Evolutionary conservation across 2,888 invertebrate genomes (phyloP).

Genomic region (Polyommatus iphigenia): DNA sequence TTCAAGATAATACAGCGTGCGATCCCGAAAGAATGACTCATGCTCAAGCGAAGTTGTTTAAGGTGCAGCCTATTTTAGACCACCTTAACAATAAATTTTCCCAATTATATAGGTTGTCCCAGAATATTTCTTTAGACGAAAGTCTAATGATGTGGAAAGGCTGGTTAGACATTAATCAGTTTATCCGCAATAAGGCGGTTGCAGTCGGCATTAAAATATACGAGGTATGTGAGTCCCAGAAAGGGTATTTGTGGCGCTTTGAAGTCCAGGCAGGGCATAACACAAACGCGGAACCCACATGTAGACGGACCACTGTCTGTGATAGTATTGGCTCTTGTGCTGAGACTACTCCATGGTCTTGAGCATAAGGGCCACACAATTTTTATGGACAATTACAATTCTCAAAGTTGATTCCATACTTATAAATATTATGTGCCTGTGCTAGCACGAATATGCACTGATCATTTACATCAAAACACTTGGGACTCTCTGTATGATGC

Average conservation of each 20-base stretch:
- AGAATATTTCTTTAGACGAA: no score
- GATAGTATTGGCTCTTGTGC: constrained; percentile 34
- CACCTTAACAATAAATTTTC: constrained; percentile 40
- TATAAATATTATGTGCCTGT: no score
- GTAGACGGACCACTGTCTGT: constrained; percentile 36
- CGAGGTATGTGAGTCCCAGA: constrained; percentile 37
- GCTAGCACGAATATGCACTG: no score
- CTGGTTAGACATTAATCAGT: constrained; percentile 44
- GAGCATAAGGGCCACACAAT: constrained; percentile 39
- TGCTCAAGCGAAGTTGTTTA: constrained; percentile 32
- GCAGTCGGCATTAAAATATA: constrained; percentile 38
- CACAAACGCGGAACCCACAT: no score
- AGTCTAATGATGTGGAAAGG: constrained; percentile 44
- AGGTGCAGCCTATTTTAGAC: constrained; percentile 36
- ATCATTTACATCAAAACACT: no score
- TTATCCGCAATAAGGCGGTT: constrained; percentile 36
- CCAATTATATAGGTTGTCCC: constrained; percentile 33
- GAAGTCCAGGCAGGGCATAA: constrained; percentile 33
- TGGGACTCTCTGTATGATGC: no score
- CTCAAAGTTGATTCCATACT: no score
- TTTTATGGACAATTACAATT: constrained; percentile 40
- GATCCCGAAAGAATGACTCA: no score
- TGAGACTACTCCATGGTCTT: constrained; percentile 35
- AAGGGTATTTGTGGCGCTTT: constrained; percentile 31
- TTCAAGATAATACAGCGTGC: no score